These are phyloP conservation scores for Oreocharis arfaki DNA, from an alignment of 2,113 vertebrate species.

Conservation along the genomic window DNA sequence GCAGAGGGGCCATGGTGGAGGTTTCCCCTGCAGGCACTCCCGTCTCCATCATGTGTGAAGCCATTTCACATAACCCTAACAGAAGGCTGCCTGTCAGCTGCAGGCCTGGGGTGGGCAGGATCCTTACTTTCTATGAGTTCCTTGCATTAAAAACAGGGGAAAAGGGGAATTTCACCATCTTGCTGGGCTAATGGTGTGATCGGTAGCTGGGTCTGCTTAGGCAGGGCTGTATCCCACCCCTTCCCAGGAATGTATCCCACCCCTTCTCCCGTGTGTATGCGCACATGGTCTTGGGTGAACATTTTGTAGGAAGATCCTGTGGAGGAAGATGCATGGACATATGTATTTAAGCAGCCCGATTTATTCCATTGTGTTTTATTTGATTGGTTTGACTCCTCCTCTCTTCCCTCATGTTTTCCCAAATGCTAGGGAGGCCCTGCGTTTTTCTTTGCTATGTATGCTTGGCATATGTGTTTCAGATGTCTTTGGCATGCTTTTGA, in stretches of 20 bases:
- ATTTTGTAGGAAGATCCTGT: neutral
- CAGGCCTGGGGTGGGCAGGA: neutral
- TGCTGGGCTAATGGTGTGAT: neutral
- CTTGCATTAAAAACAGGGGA: neutral
- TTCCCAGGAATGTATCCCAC: neutral
- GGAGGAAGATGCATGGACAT: neutral
- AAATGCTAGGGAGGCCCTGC: neutral
- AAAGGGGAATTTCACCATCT: neutral
- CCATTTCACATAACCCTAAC: neutral
- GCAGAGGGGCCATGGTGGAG: neutral
- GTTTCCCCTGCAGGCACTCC: neutral
- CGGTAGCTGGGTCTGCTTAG: neutral
- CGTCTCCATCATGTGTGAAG: neutral
- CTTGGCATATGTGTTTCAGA: neutral
- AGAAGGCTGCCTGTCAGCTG: neutral
- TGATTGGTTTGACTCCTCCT: neutral
- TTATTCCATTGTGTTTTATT: neutral
- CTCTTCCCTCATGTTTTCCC: neutral
- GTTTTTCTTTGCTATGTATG: neutral
- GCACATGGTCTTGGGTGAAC: rapidly evolving
- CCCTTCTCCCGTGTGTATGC: rapidly evolving
- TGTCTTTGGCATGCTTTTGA: neutral
- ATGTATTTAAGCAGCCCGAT: neutral
- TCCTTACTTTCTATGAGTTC: neutral
- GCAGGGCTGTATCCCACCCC: neutral